A percentile compares a stretch with the other conserved stretches of the same genome.
phyloP scores from a whole-genome alignment of 2,888 invertebrate species.

The Subacronicta megacephala region DNA sequence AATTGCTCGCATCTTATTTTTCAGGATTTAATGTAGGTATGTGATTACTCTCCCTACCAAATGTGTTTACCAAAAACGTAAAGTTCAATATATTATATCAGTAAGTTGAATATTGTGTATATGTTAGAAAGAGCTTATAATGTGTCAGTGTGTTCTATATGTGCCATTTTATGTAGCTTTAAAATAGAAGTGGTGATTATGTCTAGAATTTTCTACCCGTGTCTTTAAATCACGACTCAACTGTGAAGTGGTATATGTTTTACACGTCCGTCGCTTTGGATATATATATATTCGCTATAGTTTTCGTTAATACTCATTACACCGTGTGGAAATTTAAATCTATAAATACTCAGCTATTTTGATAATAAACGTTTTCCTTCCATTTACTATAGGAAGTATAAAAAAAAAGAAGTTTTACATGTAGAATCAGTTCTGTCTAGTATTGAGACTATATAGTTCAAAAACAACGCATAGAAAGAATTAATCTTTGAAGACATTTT shows the following conservation, averaged over 20 bases:
- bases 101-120: constrained; percentile 30
- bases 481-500: constrained; percentile 24
- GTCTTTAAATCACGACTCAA: constrained; percentile 10
- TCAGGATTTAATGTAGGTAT: constrained; percentile 5
- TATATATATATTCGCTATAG: constrained; percentile 25
- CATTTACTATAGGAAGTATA: constrained; percentile 16
- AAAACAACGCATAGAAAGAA: constrained; percentile 2
- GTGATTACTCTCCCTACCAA: constrained; percentile 9
- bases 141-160: constrained; percentile 76
- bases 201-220: constrained; percentile 47
- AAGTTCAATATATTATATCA: constrained; percentile 16
- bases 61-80: constrained; percentile 1
- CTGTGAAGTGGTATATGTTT: constrained; percentile 3
- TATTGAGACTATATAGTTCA: constrained; percentile 1
- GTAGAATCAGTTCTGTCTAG: constrained; percentile 3
- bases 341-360: constrained; percentile 32
- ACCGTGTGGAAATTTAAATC: background rate
- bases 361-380: constrained; percentile 20
- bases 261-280: background rate
- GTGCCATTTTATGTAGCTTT: constrained; percentile 71
- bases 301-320: background rate
- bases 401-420: background rate
- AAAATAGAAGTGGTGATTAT: constrained; percentile 45
- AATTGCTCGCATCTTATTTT: constrained; percentile 16
- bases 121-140: constrained; percentile 66